Percentiles rank a stretch among this genome's conserved stretches.
Evolutionary conservation across 2,888 invertebrate genomes (phyloP).

Genomic region (Spodoptera littoralis): DNA sequence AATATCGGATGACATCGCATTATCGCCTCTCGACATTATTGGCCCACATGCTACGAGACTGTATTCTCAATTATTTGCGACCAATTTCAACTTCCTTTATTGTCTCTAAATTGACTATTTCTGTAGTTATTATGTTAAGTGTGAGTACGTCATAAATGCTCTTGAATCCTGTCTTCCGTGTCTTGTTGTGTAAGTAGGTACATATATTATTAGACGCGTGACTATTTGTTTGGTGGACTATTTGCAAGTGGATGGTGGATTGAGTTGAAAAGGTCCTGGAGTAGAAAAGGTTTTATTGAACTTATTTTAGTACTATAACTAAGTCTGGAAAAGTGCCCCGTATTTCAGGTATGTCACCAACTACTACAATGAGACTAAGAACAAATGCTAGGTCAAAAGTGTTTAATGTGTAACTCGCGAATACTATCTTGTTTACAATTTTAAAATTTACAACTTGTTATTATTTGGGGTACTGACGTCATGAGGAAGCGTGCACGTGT

Average conservation of each 20-base stretch:
- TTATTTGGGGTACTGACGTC: not conserved
- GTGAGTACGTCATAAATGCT: slow-evolving; percentile 23
- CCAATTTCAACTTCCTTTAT: slow-evolving; percentile 39
- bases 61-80: slow-evolving; percentile 41
- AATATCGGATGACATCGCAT: slow-evolving; percentile 77
- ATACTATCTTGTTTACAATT: slow-evolving; percentile 4
- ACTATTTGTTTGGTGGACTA: too few relatives aligned
- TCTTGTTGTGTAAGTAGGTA: too few relatives aligned
- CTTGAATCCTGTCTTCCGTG: too few relatives aligned
- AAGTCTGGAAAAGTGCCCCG: too few relatives aligned
- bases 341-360: too few relatives aligned
- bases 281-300: too few relatives aligned
- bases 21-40: slow-evolving; percentile 66
- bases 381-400: slow-evolving; percentile 14
- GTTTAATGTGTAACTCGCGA: slow-evolving; percentile 26
- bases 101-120: slow-evolving; percentile 32
- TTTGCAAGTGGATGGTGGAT: slow-evolving; percentile 9
- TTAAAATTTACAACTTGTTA: not conserved
- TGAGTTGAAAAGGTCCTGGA: too few relatives aligned
- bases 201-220: slow-evolving; percentile 7
- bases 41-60: slow-evolving; percentile 50
- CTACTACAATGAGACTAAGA: too few relatives aligned
- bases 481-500: not conserved
- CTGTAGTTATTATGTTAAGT: slow-evolving; percentile 28
- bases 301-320: too few relatives aligned